These are phyloP conservation scores for Tapirus terrestris DNA, from an alignment of 2,113 vertebrate species.

Conservation along the genomic window DNA sequence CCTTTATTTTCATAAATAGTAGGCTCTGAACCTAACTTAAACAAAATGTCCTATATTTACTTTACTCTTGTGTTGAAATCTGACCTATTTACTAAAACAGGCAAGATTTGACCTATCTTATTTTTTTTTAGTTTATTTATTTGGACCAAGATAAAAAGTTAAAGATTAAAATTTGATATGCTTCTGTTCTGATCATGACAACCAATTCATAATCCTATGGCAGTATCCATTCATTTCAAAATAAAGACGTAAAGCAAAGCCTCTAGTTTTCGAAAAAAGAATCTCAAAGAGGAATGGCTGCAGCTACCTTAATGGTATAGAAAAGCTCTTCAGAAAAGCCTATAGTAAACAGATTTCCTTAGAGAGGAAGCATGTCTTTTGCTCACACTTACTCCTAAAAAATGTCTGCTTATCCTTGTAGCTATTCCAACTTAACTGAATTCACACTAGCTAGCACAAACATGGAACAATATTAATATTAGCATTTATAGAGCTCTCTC, in stretches of 20 bases:
- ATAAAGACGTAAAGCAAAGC: background rate
- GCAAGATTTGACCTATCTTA: background rate
- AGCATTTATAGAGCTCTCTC: background rate
- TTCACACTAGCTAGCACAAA: background rate
- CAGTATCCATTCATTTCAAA: background rate
- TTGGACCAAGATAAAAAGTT: background rate
- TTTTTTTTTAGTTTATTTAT: background rate
- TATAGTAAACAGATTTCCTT: background rate
- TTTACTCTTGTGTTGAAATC: background rate
- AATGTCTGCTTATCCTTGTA: background rate
- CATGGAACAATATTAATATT: background rate
- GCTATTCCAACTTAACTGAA: background rate
- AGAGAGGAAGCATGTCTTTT: background rate
- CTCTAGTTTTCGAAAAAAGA: background rate
- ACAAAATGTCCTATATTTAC: background rate
- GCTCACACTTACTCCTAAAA: background rate
- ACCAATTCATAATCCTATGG: background rate
- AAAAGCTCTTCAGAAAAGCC: background rate
- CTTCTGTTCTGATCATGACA: background rate
- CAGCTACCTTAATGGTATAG: background rate
- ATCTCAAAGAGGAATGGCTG: background rate
- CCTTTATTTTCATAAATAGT: background rate
- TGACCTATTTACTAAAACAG: background rate
- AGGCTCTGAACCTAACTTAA: background rate
- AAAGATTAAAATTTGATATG: background rate